Percentiles rank a stretch among this genome's conserved stretches.
Evolutionary conservation across 2,113 vertebrate species (phyloP).

Genomic region (Epinephelus fuscoguttatus): DNA sequence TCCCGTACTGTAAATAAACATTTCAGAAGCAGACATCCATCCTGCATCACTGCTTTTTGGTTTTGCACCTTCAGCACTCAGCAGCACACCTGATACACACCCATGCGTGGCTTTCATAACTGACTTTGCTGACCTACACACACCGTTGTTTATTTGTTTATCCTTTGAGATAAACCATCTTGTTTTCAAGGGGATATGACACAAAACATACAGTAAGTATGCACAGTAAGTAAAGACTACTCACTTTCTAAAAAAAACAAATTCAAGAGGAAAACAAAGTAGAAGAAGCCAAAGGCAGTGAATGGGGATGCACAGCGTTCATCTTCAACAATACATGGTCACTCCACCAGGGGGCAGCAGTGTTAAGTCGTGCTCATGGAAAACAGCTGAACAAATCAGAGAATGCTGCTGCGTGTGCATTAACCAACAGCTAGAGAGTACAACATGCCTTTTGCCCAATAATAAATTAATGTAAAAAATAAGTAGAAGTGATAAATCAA

Average conservation of each 20-base stretch:
- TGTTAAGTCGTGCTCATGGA: background rate
- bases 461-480: conserved; percentile 25
- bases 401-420: background rate
- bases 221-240: background rate
- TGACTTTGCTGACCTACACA: too few relatives aligned
- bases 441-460: background rate
- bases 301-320: conserved; percentile 75
- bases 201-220: too few relatives aligned
- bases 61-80: too few relatives aligned
- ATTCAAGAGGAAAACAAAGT: conserved; percentile 1
- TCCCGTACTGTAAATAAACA: conserved; percentile 65
- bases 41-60: too few relatives aligned
- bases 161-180: too few relatives aligned
- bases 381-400: conserved; percentile 6
- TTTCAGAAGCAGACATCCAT: background rate
- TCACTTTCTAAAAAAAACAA: background rate
- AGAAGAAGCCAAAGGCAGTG: conserved; percentile 47
- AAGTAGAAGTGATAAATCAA: conserved; percentile 6
- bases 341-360: conserved; percentile 62
- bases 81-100: too few relatives aligned
- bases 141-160: too few relatives aligned
- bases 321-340: conserved; percentile 48
- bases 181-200: too few relatives aligned
- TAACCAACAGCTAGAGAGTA: background rate
- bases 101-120: too few relatives aligned